These are phyloP conservation scores for Megalops cyprinoides DNA, from an alignment of 2,797 vertebrate species.

Conservation along the genomic window DNA sequence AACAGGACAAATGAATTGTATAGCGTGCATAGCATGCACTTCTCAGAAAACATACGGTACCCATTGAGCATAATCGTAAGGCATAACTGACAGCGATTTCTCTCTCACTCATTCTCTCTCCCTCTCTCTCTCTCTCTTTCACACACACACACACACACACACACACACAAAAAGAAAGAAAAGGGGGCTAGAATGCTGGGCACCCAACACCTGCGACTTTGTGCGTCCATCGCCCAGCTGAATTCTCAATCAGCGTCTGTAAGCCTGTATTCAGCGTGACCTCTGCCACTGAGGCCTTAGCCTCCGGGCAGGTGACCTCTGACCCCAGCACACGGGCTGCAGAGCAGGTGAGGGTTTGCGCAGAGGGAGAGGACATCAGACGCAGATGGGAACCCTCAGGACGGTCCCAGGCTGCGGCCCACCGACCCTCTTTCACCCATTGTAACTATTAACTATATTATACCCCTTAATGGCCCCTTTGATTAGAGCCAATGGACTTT, in stretches of 20 bases:
- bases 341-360: conserved; percentile 63
- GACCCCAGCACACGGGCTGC: conserved; percentile 51
- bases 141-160: background rate
- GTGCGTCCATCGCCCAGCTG: conserved; percentile 61
- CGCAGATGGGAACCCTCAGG: conserved; percentile 59
- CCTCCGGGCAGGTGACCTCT: conserved; percentile 61
- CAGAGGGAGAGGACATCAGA: conserved; percentile 50
- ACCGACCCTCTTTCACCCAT: conserved; percentile 34
- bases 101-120: background rate
- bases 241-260: conserved; percentile 63
- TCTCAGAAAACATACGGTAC: conserved; percentile 22
- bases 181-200: conserved; percentile 22
- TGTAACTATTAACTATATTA: conserved; percentile 57
- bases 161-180: background rate
- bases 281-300: conserved; percentile 57
- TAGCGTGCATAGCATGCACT: background rate
- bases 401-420: background rate
- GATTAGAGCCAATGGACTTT: conserved; percentile 68
- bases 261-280: conserved; percentile 65
- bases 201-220: conserved; percentile 42
- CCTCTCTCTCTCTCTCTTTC: background rate
- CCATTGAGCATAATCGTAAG: background rate
- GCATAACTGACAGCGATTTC: background rate
- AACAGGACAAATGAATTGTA: background rate
- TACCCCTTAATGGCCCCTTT: conserved; percentile 56